Conservation (phyloP, 2,113 vertebrate genomes). For the Sapajus apella region DNA sequence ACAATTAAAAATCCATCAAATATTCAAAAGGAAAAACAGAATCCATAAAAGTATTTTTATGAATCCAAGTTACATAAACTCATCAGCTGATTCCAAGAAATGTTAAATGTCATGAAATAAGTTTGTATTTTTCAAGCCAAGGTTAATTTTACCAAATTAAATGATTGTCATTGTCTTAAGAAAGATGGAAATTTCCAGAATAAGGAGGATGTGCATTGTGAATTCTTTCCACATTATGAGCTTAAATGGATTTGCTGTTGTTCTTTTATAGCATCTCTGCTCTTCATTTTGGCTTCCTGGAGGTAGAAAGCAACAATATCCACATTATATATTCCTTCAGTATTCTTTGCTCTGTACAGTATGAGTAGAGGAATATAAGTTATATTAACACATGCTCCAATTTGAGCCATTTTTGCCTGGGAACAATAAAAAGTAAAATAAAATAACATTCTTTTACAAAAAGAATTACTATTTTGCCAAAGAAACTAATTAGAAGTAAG, state of each 20-base stretch:
- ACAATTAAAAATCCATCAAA: neutral
- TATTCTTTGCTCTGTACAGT: accelerated
- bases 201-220: neutral
- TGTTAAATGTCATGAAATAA: neutral
- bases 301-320: accelerated
- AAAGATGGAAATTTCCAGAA: neutral
- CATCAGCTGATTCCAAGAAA: neutral
- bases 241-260: neutral
- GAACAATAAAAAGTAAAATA: neutral
- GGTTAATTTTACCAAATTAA: neutral
- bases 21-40: neutral
- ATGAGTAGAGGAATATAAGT: accelerated
- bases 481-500: neutral
- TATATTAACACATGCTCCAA: neutral
- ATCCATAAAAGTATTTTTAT: neutral
- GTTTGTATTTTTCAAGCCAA: no score
- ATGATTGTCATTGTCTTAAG: neutral
- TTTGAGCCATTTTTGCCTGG: neutral
- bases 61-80: neutral
- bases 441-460: neutral
- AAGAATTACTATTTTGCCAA: neutral
- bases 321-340: neutral
- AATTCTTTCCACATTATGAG: neutral
- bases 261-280: neutral
- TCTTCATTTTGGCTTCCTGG: neutral